Evolutionary conservation across 2,888 invertebrate genomes (phyloP), one percentile per base, ranked within the genome.

Genomic region (Eustalomyia histrio): DNA sequence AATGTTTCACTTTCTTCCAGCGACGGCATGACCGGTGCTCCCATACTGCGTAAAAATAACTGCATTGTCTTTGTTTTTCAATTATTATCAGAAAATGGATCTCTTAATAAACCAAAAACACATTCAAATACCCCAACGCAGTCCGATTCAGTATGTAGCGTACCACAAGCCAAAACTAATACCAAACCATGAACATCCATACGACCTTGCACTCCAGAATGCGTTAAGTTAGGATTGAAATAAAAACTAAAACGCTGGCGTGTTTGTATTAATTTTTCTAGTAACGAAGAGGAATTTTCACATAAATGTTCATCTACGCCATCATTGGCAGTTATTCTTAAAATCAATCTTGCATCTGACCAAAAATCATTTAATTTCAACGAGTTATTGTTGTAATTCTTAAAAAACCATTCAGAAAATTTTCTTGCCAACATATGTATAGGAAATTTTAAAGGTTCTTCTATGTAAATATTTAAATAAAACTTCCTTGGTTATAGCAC

Each of bases 41-140:
- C 80, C 43, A 86, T 85, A 83, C 91, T 92, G 60, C 89, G 89
- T 52, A 93, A 87, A 79, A 91, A 86, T 21, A 92, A 86, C 83
- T 92, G 90, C 9, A 92, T 91, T n/a, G 90, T 92, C 87, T 94
- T 94, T 21, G 94, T 92, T 89, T 94, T 94, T 93, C 94, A 95
- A 86, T 93, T 94, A 86, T 94, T 93, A n/a, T 92, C 91, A 33
- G 91, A 88, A 64, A 90, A 91, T 0, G 94, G 94, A 87, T 94
- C 94, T 79, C 93, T 91, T 21, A 93, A 90, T 52, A 95, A 88
- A 1, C 93, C 93, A 89, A 94, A 94, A 57, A 92, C 90, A 85
- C 94, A 93, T 86, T 94, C 94, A 87, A 94, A 95, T 35, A 94
- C 89, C 1, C 94, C 95, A 0, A 93, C 91, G 83, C 92, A 92